Conservation (phyloP, 2,797 vertebrate species). For the Falco novaeseelandiae region DNA sequence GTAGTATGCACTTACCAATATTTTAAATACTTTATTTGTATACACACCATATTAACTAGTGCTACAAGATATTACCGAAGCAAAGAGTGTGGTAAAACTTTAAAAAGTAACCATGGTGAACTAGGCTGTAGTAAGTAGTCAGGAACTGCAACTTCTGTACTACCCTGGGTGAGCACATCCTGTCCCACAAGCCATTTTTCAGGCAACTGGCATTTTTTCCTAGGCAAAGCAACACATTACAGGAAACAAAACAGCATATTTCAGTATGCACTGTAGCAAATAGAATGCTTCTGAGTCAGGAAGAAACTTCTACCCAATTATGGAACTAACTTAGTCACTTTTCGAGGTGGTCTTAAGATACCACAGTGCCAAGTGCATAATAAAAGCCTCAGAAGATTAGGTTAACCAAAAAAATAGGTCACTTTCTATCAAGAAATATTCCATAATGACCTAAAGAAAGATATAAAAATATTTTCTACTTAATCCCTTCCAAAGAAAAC, state of each 20-base stretch:
- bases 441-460: not conserved
- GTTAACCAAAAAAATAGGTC: not conserved
- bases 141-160: not conserved
- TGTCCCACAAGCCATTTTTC: not conserved
- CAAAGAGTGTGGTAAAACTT: not conserved
- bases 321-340: not conserved
- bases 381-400: not conserved
- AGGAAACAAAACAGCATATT: not conserved
- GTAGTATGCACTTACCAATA: not conserved
- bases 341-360: not conserved
- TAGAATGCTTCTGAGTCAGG: not conserved
- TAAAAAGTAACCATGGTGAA: not conserved
- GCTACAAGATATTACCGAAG: not conserved
- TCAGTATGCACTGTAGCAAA: not conserved
- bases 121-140: not conserved
- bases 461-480: not conserved
- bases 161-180: not conserved
- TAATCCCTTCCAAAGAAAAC: not conserved
- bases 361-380: not conserved
- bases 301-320: not conserved
- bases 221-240: not conserved
- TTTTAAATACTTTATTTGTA: not conserved
- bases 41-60: fast-evolving
- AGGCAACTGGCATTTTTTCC: not conserved
- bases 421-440: not conserved